phyloP scores from a whole-genome alignment of 2,797 vertebrate species.

The Sorex maritimensis region DNA sequence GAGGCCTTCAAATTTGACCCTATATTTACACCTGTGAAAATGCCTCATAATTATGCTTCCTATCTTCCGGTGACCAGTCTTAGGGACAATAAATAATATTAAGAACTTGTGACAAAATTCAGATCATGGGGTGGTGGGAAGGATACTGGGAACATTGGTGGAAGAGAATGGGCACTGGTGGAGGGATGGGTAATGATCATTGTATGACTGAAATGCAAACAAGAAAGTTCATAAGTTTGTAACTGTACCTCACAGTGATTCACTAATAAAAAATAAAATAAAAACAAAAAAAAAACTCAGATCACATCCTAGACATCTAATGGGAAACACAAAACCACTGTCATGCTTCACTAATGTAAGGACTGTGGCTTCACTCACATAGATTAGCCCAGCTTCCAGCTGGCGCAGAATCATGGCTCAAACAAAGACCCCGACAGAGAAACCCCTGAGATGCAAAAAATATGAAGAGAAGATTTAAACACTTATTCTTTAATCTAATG shows the following conservation, averaged over 20 bases:
- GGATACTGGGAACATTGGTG: not conserved
- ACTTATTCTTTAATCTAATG: conserved; percentile 67
- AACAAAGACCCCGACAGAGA: conserved; percentile 59
- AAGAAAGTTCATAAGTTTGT: too few relatives aligned
- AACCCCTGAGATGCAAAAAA: conserved; percentile 48
- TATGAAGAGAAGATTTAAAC: conserved; percentile 58
- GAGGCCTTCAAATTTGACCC: conserved; percentile 45
- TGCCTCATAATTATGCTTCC: conserved; percentile 12
- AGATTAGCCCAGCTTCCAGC: conserved; percentile 76
- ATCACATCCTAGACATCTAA: conserved; percentile 81
- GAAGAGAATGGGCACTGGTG: too few relatives aligned
- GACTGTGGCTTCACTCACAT: conserved; percentile 73
- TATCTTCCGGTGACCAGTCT: not conserved
- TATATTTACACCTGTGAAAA: conserved; percentile 18
- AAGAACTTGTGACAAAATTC: conserved; percentile 62
- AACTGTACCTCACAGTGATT: too few relatives aligned
- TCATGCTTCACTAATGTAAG: conserved; percentile 75
- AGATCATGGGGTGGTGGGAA: too few relatives aligned
- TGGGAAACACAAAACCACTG: conserved; percentile 84
- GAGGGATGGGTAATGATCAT: too few relatives aligned
- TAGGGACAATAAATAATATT: conserved; percentile 49
- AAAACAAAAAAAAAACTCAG: conserved; percentile 48
- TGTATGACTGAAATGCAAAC: too few relatives aligned
- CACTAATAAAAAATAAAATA: too few relatives aligned
- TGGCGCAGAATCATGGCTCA: conserved; percentile 74